Evolutionary conservation across 2,888 invertebrate species (phyloP), one percentile per base, ranked within the genome.

Genomic region (Ischnura elegans): DNA sequence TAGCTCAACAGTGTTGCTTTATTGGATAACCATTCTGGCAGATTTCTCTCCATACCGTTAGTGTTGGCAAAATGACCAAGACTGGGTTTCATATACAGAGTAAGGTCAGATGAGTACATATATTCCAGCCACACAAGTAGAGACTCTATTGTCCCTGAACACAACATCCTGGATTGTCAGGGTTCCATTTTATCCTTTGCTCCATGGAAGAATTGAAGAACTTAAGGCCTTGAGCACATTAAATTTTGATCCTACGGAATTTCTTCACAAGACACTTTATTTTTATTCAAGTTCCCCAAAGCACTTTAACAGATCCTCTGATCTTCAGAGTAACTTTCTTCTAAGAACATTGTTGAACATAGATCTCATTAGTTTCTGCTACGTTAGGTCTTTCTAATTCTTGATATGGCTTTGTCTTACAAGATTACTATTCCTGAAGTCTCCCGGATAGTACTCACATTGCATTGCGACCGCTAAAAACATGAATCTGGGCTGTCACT

Each of bases 181-280:
- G 46, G 98, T 98, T 25, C 99, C 99, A 96, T 97, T 99, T 95
- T 98, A 98, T 98, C 96, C 98, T 98, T 95, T 98, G 98, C 95
- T 98, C 98, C 95, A 98, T 97, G 0, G 98, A 97, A 95, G 98
- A 98, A 46, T 97, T 97, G 94, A 98, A 96, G 93, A 97, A 97
- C 95, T 97, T 97, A 94, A 98, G 98, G 95, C 99, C 98, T 95
- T 99, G 99, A 93, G 97, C 97, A 99, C 99, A 99, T 95, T 97
- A 97, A 94, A 99, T 98, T 95, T 98, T 98, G 0, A 98, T 98
- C 94, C 98, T 96, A 76, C 13, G 25, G 94, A 96, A 97, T 94
- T 98, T 97, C 95, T 98, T 98, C 43, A 98, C 98, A 0, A 99
- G 99, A 95, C 99, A 99, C 95, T 99, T 98, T 95, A 99, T 98